Conservation (phyloP, 2,888 invertebrate genomes). For the Brenthis hecate region DNA sequence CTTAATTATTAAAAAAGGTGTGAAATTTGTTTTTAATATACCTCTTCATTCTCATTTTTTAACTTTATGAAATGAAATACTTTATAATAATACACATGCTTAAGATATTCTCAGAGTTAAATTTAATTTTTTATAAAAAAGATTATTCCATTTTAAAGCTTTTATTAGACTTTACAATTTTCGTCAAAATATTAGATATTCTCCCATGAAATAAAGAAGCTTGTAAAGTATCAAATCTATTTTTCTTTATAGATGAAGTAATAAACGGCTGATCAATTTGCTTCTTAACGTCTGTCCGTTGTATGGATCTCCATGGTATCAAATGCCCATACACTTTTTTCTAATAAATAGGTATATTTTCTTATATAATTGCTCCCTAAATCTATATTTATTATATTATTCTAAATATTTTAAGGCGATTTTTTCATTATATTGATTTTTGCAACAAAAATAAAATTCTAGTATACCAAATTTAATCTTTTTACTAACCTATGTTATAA, state of each 20-base stretch:
- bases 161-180: conserved; percentile 44
- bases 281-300: conserved; percentile 40
- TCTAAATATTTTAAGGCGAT: no score
- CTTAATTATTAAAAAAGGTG: no score
- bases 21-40: no score
- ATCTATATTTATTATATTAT: neutral
- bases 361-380: neutral
- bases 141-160: no score
- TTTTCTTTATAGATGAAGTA: conserved; percentile 45
- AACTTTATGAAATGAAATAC: no score
- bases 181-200: conserved; percentile 45
- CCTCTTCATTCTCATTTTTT: no score
- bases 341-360: conserved; percentile 18
- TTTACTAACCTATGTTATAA: conserved; percentile 30
- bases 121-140: no score
- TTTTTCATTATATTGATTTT: no score
- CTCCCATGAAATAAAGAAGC: conserved; percentile 56
- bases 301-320: conserved; percentile 60
- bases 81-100: no score
- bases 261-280: conserved; percentile 44
- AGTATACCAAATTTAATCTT: neutral
- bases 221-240: conserved; percentile 51
- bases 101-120: no score
- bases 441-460: no score
- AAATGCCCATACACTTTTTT: conserved; percentile 55